A percentile compares a stretch with the other conserved stretches of the same genome.
phyloP scores from a whole-genome alignment of 2,797 vertebrate genomes.

The Gorsachius magnificus region DNA sequence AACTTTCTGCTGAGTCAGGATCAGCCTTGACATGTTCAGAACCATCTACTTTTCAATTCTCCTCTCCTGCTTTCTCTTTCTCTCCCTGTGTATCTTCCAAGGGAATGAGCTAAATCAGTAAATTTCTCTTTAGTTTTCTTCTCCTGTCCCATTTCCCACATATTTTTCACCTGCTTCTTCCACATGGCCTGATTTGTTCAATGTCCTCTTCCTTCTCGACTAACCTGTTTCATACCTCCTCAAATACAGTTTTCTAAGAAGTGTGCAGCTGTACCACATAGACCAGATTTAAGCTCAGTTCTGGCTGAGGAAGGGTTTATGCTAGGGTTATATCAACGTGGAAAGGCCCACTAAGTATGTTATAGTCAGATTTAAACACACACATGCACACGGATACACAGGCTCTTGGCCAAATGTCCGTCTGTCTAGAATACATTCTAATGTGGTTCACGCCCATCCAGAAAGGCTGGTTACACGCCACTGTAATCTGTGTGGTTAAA shows the following conservation, averaged over 20 bases:
- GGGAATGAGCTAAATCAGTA: neutral
- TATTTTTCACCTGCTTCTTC: neutral
- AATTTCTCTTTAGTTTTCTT: neutral
- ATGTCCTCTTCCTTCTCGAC: neutral
- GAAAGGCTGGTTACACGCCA: neutral
- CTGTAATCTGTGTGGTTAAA: neutral
- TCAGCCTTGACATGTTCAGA: neutral
- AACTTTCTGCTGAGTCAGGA: conserved; percentile 38
- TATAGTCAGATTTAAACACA: neutral
- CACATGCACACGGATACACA: neutral
- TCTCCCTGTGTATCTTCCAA: neutral
- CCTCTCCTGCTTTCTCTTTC: neutral
- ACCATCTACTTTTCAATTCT: neutral
- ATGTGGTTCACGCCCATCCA: neutral
- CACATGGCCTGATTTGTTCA: neutral
- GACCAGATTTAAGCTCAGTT: neutral
- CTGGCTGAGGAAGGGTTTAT: neutral
- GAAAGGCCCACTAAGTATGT: neutral
- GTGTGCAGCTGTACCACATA: neutral
- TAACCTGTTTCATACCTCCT: neutral
- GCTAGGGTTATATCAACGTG: neutral
- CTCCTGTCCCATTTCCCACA: neutral
- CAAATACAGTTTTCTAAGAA: neutral
- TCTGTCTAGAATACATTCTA: neutral
- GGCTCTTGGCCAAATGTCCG: neutral